Conservation (phyloP, 2,797 vertebrate genomes). For the Cryptoprocta ferox region DNA sequence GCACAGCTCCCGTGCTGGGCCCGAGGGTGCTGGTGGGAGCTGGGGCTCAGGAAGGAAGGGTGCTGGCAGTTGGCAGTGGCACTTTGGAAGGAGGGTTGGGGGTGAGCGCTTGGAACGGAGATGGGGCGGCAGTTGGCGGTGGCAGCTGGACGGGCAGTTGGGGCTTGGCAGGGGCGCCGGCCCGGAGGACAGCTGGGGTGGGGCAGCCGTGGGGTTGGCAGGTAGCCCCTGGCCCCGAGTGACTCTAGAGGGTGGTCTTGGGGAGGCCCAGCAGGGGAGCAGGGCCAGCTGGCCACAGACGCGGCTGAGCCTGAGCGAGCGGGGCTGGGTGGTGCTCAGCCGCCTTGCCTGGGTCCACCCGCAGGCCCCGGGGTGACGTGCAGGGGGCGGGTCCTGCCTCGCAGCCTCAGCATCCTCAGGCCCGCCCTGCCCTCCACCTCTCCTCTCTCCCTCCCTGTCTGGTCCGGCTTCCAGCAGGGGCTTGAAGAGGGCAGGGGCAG, state of each 20-base stretch:
- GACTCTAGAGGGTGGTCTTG: slow-evolving; percentile 56
- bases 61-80: slow-evolving; percentile 64
- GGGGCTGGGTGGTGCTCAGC: slow-evolving; percentile 41
- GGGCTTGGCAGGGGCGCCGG: slow-evolving; percentile 76
- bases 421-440: background rate
- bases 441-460: background rate
- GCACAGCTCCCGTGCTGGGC: background rate
- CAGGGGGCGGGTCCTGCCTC: slow-evolving; percentile 51
- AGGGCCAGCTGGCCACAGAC: slow-evolving; percentile 46
- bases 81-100: slow-evolving; percentile 68
- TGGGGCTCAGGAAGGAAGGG: slow-evolving; percentile 54
- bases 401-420: slow-evolving; percentile 40
- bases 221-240: slow-evolving; percentile 58
- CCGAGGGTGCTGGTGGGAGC: background rate
- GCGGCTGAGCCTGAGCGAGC: background rate
- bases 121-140: slow-evolving; percentile 77
- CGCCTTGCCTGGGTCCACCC: slow-evolving; percentile 72
- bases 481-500: slow-evolving; percentile 48
- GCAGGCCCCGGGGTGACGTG: background rate
- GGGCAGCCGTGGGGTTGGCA: slow-evolving; percentile 66
- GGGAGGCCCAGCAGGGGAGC: slow-evolving; percentile 40
- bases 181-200: slow-evolving; percentile 65
- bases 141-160: slow-evolving; percentile 81
- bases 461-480: background rate
- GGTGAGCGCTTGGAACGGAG: slow-evolving; percentile 76